Conservation (phyloP, 2,888 invertebrate species). For the Drosophila aldrichi region DNA sequence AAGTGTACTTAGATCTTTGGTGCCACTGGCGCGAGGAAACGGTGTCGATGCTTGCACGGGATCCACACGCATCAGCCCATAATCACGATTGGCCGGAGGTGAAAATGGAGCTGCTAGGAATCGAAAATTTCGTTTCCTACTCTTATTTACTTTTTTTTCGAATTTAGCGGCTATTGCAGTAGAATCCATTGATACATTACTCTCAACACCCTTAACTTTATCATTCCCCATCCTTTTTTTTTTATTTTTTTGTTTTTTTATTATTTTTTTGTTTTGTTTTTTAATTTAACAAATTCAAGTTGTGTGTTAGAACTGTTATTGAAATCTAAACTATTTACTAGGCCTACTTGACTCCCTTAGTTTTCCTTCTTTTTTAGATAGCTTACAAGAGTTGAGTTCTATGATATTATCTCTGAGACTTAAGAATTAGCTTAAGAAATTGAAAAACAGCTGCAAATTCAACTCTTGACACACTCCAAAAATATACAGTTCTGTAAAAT, state of each 20-base stretch:
- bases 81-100: background rate
- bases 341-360: background rate
- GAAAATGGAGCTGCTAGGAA: background rate
- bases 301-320: background rate
- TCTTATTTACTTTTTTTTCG: background rate
- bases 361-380: too few species aligned
- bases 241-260: background rate
- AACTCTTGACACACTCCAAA: too few species aligned
- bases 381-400: too few species aligned
- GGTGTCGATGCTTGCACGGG: slow-evolving; percentile 18
- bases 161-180: background rate
- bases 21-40: background rate
- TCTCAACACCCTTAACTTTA: too few species aligned
- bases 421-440: too few species aligned
- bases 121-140: background rate
- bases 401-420: too few species aligned
- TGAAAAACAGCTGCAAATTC: too few species aligned
- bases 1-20: slow-evolving; percentile 2
- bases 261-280: background rate
- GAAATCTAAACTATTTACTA: slow-evolving; percentile 1
- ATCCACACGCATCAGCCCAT: slow-evolving; percentile 24
- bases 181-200: background rate
- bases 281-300: background rate
- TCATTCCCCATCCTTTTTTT: background rate
- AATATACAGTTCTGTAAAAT: too few species aligned